A percentile compares a stretch with the other conserved stretches of the same genome.
These are phyloP conservation scores for Pithys albifrons DNA, from an alignment of 2,113 vertebrate species.

Conservation along the genomic window DNA sequence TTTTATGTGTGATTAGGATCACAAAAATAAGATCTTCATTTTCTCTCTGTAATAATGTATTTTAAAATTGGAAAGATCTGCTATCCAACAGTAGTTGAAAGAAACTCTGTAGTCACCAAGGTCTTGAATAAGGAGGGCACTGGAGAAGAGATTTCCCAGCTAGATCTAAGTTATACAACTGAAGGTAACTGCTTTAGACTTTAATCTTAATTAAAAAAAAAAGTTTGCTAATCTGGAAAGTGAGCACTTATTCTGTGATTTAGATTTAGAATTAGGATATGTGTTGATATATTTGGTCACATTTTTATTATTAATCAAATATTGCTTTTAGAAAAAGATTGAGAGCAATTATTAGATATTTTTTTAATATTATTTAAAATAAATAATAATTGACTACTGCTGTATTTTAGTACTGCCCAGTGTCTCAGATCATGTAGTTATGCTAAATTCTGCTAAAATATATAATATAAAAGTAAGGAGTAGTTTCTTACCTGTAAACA, in stretches of 20 bases:
- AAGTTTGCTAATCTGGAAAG: background rate
- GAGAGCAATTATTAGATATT: background rate
- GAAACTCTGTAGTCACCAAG: background rate
- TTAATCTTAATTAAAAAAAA: background rate
- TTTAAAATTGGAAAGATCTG: background rate
- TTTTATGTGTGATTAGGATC: background rate
- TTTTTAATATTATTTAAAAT: background rate
- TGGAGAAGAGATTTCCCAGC: fast-evolving
- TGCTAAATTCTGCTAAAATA: background rate
- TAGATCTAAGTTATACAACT: background rate
- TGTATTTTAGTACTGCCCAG: background rate
- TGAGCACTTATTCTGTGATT: background rate
- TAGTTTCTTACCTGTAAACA: background rate
- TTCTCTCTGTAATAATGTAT: background rate
- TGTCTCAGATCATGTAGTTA: background rate
- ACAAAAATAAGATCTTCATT: background rate
- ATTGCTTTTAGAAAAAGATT: background rate
- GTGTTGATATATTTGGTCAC: background rate
- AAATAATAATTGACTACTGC: background rate
- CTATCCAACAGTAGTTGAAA: background rate
- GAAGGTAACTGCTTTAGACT: background rate
- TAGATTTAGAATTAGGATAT: background rate
- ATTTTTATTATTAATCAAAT: background rate
- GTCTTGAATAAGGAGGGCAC: background rate
- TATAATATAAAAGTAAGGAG: background rate